Evolutionary conservation across 2,888 invertebrate genomes (phyloP).

Genomic region (Lasioglossum zephyrum): DNA sequence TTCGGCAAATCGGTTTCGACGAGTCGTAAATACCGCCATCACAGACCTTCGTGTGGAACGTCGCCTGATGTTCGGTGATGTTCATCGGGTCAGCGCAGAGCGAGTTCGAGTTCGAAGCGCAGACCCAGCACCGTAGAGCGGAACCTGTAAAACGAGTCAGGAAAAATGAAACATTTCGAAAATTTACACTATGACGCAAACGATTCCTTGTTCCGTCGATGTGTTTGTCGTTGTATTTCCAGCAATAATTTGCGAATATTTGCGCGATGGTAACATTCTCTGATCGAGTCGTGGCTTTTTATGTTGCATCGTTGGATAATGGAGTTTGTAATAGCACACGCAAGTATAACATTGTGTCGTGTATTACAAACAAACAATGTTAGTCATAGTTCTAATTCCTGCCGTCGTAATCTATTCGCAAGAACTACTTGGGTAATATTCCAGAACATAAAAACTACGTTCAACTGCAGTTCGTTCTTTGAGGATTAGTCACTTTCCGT

Average conservation of each 20-base stretch:
- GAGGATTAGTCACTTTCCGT: conserved; percentile 5
- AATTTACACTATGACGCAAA: not conserved
- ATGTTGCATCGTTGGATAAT: not conserved
- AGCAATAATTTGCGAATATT: not conserved
- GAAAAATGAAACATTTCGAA: not conserved
- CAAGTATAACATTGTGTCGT: not conserved
- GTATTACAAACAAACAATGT: not conserved
- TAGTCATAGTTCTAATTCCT: not conserved
- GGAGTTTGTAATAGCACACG: not conserved
- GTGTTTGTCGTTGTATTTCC: not conserved
- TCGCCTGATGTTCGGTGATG: conserved; percentile 84
- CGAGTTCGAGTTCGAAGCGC: conserved; percentile 89
- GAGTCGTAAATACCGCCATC: conserved; percentile 69
- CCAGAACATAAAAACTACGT: not conserved
- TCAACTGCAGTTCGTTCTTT: not conserved
- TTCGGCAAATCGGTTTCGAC: conserved; percentile 88
- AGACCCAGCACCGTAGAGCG: conserved; percentile 91
- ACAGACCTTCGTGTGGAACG: conserved; percentile 80
- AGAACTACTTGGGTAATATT: not conserved
- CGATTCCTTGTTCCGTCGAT: not conserved
- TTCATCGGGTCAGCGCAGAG: conserved; percentile 91
- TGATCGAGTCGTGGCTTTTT: not conserved
- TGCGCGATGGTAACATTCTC: not conserved
- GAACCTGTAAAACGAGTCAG: conserved; percentile 84
- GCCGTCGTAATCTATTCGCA: not conserved